Base-by-base conservation (phyloP, 2,888 invertebrate genomes). In the Drosophila fulvimacula region DNA sequence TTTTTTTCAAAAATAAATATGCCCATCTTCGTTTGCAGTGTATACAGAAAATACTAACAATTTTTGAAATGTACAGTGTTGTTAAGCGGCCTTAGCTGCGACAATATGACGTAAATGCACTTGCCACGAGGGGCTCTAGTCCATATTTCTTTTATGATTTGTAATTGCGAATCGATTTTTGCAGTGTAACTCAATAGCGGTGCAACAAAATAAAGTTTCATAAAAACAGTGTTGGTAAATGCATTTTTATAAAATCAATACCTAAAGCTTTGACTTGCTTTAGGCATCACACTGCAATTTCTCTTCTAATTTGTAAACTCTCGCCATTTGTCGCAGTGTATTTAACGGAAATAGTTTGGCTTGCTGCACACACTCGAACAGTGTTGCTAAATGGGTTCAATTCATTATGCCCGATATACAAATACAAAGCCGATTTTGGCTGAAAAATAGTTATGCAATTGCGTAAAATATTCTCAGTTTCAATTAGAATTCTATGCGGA, bases 311-410 rank as follows among this genome's bases (percentile, higher is more conserved):
- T 3, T 9, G 21, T 10, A 24, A 19, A 2, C 4, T 13, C 32
- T 17, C 48, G 1, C 7, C 9, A 10, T n/a, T 1, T 36, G 2
- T 24, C 5, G 0, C 38, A 52, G 63, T 75, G 69, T 48, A 59
- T 15, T 15, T 4, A 21, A 30, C 41, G 13, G 21, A 52, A 52
- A 24, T 19, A 17, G 38, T 38, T 19, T 44, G 30, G 11, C 30
- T 30, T 30, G 59, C 42, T 39, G 27, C 32, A 27, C 34, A 39
- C 46, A 19, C 39, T 57, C 15, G 36, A 52, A 24, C 15, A 48
- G 41, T 49, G 58, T 46, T 68, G 32, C 32, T 36, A 62, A 64
- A 57, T 41, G 60, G 53, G 32, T 65, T 52, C n/a, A 21, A 61
- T 70, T 53, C 49, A 64, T 56, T 66, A 44, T 36, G 58, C 61